Conservation (phyloP, 2,797 vertebrate species). For the Netta rufina region DNA sequence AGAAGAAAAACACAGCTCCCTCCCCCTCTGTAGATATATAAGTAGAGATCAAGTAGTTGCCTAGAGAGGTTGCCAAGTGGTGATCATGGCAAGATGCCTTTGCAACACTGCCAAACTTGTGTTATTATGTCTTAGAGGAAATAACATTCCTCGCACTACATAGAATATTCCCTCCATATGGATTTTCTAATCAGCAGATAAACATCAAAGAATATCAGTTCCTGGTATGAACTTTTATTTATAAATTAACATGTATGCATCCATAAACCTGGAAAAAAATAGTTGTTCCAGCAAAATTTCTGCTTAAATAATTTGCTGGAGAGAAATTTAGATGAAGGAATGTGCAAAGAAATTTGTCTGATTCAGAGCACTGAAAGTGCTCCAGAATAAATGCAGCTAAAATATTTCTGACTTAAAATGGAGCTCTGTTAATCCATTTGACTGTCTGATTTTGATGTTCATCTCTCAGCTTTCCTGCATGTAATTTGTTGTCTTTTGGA, state of each 20-base stretch:
- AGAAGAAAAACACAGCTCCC: background rate
- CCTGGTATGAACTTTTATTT: background rate
- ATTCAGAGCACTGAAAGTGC: background rate
- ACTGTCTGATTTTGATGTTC: background rate
- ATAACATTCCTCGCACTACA: background rate
- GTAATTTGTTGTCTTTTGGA: background rate
- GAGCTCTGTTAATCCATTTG: background rate
- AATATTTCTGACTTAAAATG: background rate
- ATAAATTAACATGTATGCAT: background rate
- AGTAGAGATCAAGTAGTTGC: background rate
- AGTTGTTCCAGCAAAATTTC: background rate
- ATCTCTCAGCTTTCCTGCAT: conserved; percentile 9
- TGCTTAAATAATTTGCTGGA: background rate
- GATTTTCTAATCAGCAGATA: background rate
- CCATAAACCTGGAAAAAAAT: background rate
- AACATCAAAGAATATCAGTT: background rate
- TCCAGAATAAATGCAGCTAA: background rate
- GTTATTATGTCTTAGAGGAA: background rate
- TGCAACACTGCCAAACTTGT: background rate
- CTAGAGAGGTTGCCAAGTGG: background rate
- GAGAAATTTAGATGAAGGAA: background rate
- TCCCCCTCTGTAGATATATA: background rate
- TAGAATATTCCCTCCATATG: background rate
- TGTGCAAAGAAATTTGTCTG: background rate
- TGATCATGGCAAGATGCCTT: background rate